A percentile compares a stretch with the other conserved stretches of the same genome.
These are phyloP conservation scores for Ancistrus triradiatus DNA, from an alignment of 2,113 vertebrate species.

Conservation along the genomic window DNA sequence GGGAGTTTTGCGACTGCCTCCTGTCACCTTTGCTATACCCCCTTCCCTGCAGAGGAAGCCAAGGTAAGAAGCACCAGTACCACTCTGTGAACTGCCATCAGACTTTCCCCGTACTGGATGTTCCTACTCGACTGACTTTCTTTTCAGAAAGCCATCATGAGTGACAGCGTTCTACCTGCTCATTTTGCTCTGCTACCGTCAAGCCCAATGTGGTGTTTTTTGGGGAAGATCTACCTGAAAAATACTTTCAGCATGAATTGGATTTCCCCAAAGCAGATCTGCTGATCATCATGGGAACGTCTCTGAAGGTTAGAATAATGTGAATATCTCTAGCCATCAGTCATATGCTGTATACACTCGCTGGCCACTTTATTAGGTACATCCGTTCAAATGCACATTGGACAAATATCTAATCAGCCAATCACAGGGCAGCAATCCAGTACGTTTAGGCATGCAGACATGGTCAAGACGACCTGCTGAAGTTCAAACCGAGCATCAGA, in stretches of 20 bases:
- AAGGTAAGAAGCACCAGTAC: constrained; percentile 52
- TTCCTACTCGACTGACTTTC: background rate
- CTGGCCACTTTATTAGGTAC: too few relatives aligned
- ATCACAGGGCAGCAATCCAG: too few relatives aligned
- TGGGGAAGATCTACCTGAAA: constrained; percentile 72
- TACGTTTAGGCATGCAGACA: too few relatives aligned
- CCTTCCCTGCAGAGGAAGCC: constrained; percentile 68
- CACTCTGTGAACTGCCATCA: background rate
- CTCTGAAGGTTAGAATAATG: constrained; percentile 60
- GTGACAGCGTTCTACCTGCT: constrained; percentile 60
- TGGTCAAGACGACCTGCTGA: too few relatives aligned
- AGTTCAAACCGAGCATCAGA: too few relatives aligned
- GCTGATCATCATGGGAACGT: constrained; percentile 76
- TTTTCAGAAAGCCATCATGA: constrained; percentile 64
- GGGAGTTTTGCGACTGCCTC: constrained; percentile 71
- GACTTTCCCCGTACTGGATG: background rate
- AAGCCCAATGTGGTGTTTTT: constrained; percentile 77
- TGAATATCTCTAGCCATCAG: background rate
- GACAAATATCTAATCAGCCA: too few relatives aligned
- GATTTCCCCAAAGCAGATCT: constrained; percentile 75
- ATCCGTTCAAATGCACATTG: too few relatives aligned
- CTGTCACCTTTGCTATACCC: constrained; percentile 74
- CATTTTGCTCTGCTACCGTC: constrained; percentile 69
- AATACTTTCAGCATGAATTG: constrained; percentile 65
- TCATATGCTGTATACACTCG: too few relatives aligned